Base-by-base conservation (phyloP, 2,888 invertebrate genomes). In the Sesamia inferens region DNA sequence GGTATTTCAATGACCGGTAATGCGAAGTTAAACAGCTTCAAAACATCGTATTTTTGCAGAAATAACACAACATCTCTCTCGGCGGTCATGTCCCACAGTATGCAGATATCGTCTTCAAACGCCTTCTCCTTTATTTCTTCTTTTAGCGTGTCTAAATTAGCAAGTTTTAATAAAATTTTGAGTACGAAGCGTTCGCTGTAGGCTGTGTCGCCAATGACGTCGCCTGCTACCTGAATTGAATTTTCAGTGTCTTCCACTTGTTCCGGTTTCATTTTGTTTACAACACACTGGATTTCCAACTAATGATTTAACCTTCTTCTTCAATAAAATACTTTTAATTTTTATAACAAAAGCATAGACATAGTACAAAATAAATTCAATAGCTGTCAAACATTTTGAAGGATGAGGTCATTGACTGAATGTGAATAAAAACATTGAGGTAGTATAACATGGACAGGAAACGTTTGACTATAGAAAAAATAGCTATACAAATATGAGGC, bases 61-160 rank as follows among this genome's bases (percentile, higher is more conserved):
- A 97, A 97, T 59, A 96, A 88, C 14, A 98, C 98, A 0, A 98
- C 97, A 88, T 98, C 98, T 81, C 97, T 96, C 84, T 98, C 98
- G 0, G 97, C 96, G 0, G 98, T 98, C 98, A 98, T 98, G 85
- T 98, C 98, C 98, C 98, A 98, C 0, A 98, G 91, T 10, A 97
- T 97, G 88, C 98, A 98, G 55, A 98, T 94, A 87, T 98, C 97
- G 42, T 97, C 97, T 94, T 98, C 98, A 65, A 98, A 94, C 1
- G 97, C 94, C 75, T 97, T 96, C 70, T 96, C 96, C 90, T 97
- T 96, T 61, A 97, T 93, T 82, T 97, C 96, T 68, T 97, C 96
- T 61, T 96, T 94, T 8, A 95, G 82, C 4, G 93, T 92, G 68
- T 95, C 93, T 57, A 95, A 88, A 87, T 97, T 95, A 0, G 96